Conservation (phyloP, 64 coral and sea anemone genomes). For the Montipora sp. region DNA sequence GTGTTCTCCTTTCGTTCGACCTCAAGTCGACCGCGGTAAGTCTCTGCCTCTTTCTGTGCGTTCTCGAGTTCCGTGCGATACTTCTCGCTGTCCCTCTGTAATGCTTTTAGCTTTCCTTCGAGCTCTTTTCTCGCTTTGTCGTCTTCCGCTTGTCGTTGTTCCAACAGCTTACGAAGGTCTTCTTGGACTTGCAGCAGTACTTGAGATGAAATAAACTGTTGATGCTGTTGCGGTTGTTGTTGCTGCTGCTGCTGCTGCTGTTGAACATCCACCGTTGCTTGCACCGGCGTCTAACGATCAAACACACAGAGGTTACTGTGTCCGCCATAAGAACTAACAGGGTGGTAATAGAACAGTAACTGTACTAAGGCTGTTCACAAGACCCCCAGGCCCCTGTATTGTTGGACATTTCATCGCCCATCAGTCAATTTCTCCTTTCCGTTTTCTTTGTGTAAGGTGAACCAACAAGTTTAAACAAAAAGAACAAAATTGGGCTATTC, state of each 20-base stretch:
- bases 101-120: conserved; percentile 83
- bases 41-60: conserved; percentile 91
- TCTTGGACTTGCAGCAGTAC: conserved; percentile 88
- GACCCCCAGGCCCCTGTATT: too few relatives aligned
- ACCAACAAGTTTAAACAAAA: too few relatives aligned
- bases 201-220: conserved; percentile 29
- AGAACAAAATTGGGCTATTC: too few relatives aligned
- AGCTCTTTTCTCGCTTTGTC: conserved; percentile 84
- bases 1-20: conserved; percentile 79
- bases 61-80: conserved; percentile 91
- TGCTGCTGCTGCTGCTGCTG: conserved; percentile 39
- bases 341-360: too few relatives aligned
- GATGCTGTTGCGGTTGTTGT: conserved; percentile 48
- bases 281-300: not conserved
- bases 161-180: conserved; percentile 87
- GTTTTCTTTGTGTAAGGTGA: too few relatives aligned
- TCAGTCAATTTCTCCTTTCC: too few relatives aligned
- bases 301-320: not conserved
- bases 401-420: too few relatives aligned
- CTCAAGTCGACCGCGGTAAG: conserved; percentile 79
- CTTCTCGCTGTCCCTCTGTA: conserved; percentile 88
- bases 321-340: too few relatives aligned
- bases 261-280: conserved; percentile 22
- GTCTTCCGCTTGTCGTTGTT: conserved; percentile 85
- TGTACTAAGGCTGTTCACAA: too few relatives aligned